Conservation (phyloP, 2,797 vertebrate genomes). For the Gouania willdenowi region DNA sequence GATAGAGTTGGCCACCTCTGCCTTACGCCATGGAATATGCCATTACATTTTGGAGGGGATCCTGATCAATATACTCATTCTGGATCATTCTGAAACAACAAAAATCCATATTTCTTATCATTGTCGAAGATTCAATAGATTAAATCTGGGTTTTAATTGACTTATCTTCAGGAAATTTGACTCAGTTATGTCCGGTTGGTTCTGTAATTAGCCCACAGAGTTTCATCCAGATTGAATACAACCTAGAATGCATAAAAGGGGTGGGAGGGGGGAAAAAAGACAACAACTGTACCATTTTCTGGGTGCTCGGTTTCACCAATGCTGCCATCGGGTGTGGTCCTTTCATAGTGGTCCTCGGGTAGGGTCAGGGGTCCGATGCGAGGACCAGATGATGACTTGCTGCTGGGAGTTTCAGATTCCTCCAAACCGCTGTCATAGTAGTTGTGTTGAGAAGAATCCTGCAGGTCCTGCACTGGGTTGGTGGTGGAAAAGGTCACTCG, state of each 20-base stretch:
- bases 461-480: constrained; percentile 94
- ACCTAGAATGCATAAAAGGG: neutral
- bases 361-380: constrained; percentile 93
- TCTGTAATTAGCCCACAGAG: too few species aligned
- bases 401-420: constrained; percentile 98
- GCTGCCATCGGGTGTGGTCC: constrained; percentile 98
- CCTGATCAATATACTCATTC: too few species aligned
- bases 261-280: neutral
- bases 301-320: constrained; percentile 98
- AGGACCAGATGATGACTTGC: constrained; percentile 96
- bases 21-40: too few species aligned
- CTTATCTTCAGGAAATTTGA: too few species aligned
- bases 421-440: constrained; percentile 98
- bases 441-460: constrained; percentile 96
- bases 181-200: too few species aligned
- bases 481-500: constrained; percentile 97
- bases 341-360: constrained; percentile 97
- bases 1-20: too few species aligned
- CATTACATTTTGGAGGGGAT: too few species aligned
- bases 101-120: too few species aligned
- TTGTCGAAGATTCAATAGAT: too few species aligned
- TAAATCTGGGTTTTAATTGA: too few species aligned
- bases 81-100: too few species aligned
- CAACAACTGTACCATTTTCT: constrained; percentile 85
- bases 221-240: too few species aligned